phyloP scores from a whole-genome alignment of 2,888 invertebrate genomes.

The Amphipoea oculea region DNA sequence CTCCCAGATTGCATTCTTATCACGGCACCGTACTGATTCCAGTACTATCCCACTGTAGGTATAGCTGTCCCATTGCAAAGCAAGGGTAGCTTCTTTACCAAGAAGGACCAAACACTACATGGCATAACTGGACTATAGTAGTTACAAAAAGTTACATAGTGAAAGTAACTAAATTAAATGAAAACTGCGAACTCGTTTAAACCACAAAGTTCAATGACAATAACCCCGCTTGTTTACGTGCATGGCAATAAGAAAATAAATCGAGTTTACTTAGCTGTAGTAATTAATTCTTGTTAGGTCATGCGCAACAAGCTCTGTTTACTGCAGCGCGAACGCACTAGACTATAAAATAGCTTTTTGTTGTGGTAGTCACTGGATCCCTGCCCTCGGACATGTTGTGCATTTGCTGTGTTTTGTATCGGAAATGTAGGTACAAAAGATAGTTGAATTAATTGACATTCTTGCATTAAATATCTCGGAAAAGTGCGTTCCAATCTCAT shows the following conservation, averaged over 20 bases:
- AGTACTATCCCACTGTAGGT: too few relatives aligned
- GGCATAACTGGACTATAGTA: background rate
- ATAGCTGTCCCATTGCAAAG: too few relatives aligned
- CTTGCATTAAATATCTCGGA: background rate
- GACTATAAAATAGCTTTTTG: constrained; percentile 51
- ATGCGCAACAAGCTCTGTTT: constrained; percentile 27
- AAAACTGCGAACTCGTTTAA: background rate
- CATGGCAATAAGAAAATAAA: constrained; percentile 21
- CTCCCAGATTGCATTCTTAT: too few relatives aligned
- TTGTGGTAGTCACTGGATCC: constrained; percentile 25
- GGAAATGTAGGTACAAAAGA: background rate
- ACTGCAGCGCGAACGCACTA: constrained; percentile 3
- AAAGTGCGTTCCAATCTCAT: background rate
- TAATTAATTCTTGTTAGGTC: constrained; percentile 43
- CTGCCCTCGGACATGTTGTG: background rate
- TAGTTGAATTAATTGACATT: background rate
- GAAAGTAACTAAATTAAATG: background rate
- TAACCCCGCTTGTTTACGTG: constrained; percentile 14
- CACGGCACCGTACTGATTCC: too few relatives aligned
- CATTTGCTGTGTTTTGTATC: constrained; percentile 13
- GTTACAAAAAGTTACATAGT: background rate
- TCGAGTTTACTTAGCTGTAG: constrained; percentile 1
- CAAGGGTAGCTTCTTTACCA: too few relatives aligned
- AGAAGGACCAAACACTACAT: too few relatives aligned
- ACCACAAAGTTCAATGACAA: constrained; percentile 26